Conservation (phyloP, 37 sponge, comb jelly and placozoan species). For the Halisarca cf. caerulea region DNA sequence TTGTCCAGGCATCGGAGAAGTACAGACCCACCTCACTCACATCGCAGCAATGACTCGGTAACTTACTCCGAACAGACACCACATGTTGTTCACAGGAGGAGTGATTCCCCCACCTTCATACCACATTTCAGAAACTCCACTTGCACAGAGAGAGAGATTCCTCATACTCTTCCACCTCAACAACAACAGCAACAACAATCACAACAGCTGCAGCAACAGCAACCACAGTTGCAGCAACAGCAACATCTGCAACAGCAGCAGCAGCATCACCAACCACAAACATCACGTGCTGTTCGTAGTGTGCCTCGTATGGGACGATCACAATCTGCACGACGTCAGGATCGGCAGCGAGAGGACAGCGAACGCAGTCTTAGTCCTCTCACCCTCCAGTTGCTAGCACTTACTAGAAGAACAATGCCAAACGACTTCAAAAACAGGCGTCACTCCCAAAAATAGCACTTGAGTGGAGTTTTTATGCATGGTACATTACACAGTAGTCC, state of each 20-base stretch:
- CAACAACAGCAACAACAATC: no score
- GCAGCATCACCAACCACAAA: not conserved
- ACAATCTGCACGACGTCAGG: not conserved
- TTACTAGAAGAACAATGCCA: constrained; percentile 15
- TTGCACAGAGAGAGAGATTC: no score
- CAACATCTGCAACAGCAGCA: not conserved
- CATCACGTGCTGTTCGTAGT: not conserved
- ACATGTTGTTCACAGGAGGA: not conserved
- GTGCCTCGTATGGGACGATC: not conserved
- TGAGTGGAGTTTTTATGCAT: no score
- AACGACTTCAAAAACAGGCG: constrained; percentile 6
- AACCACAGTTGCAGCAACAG: not conserved
- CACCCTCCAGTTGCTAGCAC: constrained; percentile 8
- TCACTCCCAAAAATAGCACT: not conserved
- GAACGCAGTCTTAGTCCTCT: constrained; percentile 21
- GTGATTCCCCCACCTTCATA: not conserved
- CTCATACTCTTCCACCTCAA: no score
- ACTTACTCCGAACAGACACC: not conserved
- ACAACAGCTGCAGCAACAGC: no score
- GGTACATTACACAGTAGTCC: no score
- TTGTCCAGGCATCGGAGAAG: not conserved
- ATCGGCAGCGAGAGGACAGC: not conserved
- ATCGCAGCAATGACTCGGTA: not conserved
- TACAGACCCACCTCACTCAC: not conserved
- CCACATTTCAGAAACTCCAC: no score